Evolutionary conservation across 2,888 invertebrate genomes (phyloP).

Genomic region (Drosophila eohydei): DNA sequence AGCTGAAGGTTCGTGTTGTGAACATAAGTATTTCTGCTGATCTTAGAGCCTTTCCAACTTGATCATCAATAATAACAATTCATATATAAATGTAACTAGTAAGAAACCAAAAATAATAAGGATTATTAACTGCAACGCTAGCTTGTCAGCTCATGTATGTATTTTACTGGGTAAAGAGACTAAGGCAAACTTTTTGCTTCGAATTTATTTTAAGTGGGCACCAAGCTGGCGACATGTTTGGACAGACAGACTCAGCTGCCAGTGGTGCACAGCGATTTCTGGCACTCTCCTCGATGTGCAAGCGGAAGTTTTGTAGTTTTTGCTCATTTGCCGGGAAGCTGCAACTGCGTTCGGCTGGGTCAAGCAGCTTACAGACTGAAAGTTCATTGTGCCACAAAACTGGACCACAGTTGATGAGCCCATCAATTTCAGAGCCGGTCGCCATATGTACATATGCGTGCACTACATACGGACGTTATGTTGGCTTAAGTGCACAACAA

Average conservation of each 20-base stretch:
- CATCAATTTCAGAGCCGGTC: conserved; percentile 30
- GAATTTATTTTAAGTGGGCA: conserved; percentile 50
- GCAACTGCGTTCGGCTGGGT: conserved; percentile 21
- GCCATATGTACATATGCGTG: conserved; percentile 9
- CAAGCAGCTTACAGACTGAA: conserved; percentile 24
- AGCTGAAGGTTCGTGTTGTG: too few relatives aligned
- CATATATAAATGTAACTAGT: not conserved
- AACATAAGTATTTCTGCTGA: too few relatives aligned
- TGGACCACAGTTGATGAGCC: conserved; percentile 32
- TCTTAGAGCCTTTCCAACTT: not conserved
- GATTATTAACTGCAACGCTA: conserved; percentile 16
- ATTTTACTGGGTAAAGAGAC: not conserved
- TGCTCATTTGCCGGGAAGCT: conserved; percentile 59
- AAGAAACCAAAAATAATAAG: conserved; percentile 5
- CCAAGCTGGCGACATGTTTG: conserved; percentile 57
- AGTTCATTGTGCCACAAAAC: conserved; percentile 52
- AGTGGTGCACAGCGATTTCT: conserved; percentile 47
- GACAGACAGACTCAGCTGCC: conserved; percentile 22
- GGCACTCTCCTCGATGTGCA: conserved; percentile 46
- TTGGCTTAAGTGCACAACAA: conserved; percentile 58
- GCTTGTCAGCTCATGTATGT: conserved; percentile 4
- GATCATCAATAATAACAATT: not conserved
- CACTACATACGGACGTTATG: not conserved
- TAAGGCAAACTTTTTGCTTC: conserved; percentile 32
- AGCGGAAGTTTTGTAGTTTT: conserved; percentile 63